Evolutionary conservation across 2,797 vertebrate genomes (phyloP).

Genomic region (Semotilus atromaculatus): DNA sequence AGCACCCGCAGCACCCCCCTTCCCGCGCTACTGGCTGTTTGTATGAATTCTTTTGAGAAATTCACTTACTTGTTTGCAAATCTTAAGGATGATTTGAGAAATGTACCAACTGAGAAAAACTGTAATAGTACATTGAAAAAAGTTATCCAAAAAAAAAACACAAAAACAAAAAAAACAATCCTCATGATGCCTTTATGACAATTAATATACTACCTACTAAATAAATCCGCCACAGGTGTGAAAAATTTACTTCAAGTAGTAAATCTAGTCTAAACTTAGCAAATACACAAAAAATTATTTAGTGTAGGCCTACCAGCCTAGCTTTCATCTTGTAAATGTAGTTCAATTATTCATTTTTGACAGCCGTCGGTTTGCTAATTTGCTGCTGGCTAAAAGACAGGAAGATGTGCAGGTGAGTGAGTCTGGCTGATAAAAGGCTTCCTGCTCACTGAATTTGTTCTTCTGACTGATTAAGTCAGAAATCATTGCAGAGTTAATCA

Average conservation of each 20-base stretch:
- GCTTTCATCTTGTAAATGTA: conserved; percentile 59
- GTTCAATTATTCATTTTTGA: conserved; percentile 54
- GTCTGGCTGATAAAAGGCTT: conserved; percentile 82
- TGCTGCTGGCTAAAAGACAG: conserved; percentile 43
- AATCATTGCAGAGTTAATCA: conserved; percentile 72
- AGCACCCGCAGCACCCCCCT: too few relatives aligned
- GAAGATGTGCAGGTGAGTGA: conserved; percentile 81
- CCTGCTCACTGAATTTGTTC: conserved; percentile 79
- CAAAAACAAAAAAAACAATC: neutral
- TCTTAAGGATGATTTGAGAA: too few relatives aligned
- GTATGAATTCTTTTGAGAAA: too few relatives aligned
- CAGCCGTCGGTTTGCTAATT: conserved; percentile 39
- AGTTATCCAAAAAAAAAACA: too few relatives aligned
- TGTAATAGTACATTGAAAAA: neutral
- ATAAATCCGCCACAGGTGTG: neutral
- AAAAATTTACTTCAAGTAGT: neutral
- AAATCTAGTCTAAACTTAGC: neutral
- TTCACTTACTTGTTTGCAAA: too few relatives aligned
- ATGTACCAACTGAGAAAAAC: too few relatives aligned
- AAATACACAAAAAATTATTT: neutral
- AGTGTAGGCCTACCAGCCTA: conserved; percentile 61
- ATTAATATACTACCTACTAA: neutral
- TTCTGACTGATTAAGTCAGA: conserved; percentile 77
- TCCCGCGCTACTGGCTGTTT: too few relatives aligned
- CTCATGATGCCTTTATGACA: neutral